Percentiles rank a stretch among this genome's conserved stretches.
Conservation (phyloP, 1,140 invertebrate genomes). For the Zaprionus ornatus region DNA sequence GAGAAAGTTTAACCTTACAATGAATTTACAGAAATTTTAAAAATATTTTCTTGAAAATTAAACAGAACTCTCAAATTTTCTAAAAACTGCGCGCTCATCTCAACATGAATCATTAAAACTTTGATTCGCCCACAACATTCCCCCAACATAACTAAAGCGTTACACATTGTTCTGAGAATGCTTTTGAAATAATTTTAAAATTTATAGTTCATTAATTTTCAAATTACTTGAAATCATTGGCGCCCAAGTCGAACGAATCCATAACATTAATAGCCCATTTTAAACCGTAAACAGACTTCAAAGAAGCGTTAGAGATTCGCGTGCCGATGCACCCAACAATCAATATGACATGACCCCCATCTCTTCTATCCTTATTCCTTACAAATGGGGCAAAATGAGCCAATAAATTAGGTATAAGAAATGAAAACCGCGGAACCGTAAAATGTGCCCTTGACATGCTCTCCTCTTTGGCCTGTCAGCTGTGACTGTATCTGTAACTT, state of each 20-base stretch:
- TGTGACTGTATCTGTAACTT: conserved; percentile 3
- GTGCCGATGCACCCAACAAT: conserved; percentile 20
- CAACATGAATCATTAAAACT: too few species aligned
- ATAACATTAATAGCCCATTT: conserved; percentile 3
- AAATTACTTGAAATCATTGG: conserved; percentile 1
- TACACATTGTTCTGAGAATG: not conserved
- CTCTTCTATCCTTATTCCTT: not conserved
- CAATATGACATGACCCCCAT: conserved; percentile 2
- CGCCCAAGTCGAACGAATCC: not conserved
- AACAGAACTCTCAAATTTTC: too few species aligned
- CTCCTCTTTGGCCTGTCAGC: not conserved
- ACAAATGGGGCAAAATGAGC: conserved; percentile 32
- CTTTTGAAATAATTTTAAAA: not conserved
- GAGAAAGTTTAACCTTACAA: too few species aligned
- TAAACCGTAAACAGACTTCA: conserved; percentile 10
- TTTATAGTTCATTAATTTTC: not conserved
- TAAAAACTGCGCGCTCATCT: too few species aligned
- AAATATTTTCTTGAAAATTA: too few species aligned
- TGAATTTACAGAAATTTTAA: too few species aligned
- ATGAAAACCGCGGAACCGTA: conserved; percentile 44
- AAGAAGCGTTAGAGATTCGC: conserved; percentile 4
- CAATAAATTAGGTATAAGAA: conserved; percentile 54
- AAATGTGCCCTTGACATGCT: conserved; percentile 61
- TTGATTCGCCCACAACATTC: too few species aligned
- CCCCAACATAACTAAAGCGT: not conserved